Conservation (phyloP, 1,140 invertebrate species). For the Drosophila murphyi region DNA sequence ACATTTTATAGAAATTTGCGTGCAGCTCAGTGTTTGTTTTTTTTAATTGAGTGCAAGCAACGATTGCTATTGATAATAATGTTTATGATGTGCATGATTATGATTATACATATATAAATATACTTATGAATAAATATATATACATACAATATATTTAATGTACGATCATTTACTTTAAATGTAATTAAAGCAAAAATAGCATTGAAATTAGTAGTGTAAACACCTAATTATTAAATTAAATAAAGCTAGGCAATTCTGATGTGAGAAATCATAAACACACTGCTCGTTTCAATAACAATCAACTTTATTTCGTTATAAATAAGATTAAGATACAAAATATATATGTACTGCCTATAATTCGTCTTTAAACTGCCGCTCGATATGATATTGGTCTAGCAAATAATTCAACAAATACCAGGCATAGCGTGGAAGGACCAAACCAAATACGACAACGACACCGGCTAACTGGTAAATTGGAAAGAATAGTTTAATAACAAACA, state of each 20-base stretch:
- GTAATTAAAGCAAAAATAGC: constrained; percentile 70
- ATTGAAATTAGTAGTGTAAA: constrained; percentile 80
- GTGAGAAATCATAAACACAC: constrained; percentile 55
- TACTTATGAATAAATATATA: constrained; percentile 49
- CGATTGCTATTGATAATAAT: constrained; percentile 76
- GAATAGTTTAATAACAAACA: background rate
- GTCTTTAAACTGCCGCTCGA: constrained; percentile 55
- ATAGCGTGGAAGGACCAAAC: constrained; percentile 43
- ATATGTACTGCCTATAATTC: constrained; percentile 32
- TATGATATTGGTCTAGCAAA: constrained; percentile 43
- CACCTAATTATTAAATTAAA: constrained; percentile 71
- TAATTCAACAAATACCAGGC: constrained; percentile 43
- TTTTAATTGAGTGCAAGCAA: constrained; percentile 51
- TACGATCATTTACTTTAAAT: constrained; percentile 76
- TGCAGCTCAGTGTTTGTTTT: constrained; percentile 42
- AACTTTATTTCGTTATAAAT: constrained; percentile 27
- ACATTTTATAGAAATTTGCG: constrained; percentile 17
- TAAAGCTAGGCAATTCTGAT: constrained; percentile 76
- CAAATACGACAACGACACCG: constrained; percentile 33
- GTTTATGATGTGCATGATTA: constrained; percentile 51
- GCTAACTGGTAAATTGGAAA: constrained; percentile 31
- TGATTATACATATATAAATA: constrained; percentile 28
- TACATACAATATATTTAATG: constrained; percentile 57
- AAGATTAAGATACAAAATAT: constrained; percentile 50
- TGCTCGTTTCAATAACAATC: constrained; percentile 21